Conservation (phyloP, 2,113 vertebrate species). For the Sturnira hondurensis region DNA sequence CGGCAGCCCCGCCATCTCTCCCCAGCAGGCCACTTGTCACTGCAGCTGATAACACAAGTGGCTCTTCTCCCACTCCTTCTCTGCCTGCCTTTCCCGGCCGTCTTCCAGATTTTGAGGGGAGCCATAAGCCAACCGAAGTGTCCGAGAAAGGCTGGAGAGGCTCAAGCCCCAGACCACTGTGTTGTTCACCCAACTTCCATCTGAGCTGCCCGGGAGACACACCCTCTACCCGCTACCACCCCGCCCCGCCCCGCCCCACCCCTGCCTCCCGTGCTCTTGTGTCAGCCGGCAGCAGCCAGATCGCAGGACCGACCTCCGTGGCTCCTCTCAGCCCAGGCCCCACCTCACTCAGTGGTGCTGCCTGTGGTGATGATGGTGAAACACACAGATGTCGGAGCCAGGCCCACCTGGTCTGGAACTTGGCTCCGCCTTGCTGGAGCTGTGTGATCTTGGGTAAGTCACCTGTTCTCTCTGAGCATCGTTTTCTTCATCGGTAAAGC, state of each 20-base stretch:
- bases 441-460: not conserved
- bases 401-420: not conserved
- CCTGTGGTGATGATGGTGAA: accelerated
- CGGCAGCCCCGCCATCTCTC: not conserved
- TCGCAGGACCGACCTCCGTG: not conserved
- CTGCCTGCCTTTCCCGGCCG: not conserved
- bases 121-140: not conserved
- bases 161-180: not conserved
- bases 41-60: not conserved
- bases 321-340: not conserved
- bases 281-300: not conserved
- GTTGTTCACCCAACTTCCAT: not conserved
- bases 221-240: too few relatives aligned
- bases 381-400: not conserved
- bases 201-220: not conserved
- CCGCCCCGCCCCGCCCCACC: too few relatives aligned
- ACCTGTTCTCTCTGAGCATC: not conserved
- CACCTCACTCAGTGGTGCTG: not conserved
- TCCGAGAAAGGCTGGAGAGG: not conserved
- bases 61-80: not conserved
- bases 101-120: not conserved
- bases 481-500: not conserved
- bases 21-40: not conserved
- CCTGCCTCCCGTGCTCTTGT: not conserved
- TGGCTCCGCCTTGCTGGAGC: not conserved